These are phyloP conservation scores for Mesocentrotus franciscanus DNA, from an alignment of 53 echinoderm and acorn worm species.

Conservation along the genomic window DNA sequence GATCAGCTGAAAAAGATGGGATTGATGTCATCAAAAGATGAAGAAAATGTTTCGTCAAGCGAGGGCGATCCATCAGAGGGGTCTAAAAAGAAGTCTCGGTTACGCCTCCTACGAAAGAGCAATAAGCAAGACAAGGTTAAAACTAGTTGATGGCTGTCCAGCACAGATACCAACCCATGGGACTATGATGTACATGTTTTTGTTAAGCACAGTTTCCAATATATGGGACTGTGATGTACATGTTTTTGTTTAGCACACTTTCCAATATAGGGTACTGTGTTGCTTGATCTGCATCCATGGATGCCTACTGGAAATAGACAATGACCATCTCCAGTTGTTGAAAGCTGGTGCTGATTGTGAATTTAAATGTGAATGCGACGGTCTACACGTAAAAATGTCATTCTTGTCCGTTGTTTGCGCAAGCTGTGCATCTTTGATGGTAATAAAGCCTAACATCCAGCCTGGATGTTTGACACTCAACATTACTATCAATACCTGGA, in stretches of 20 bases:
- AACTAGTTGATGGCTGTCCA: conserved; percentile 49
- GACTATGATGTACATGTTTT: neutral
- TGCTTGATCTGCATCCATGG: neutral
- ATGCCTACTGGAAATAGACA: neutral
- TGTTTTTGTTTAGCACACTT: neutral
- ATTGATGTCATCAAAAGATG: conserved; percentile 34
- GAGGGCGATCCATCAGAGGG: conserved; percentile 20
- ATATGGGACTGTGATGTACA: neutral
- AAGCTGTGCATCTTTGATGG: too few species aligned
- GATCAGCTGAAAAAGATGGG: conserved; percentile 61
- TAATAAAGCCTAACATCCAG: neutral
- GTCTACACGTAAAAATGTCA: neutral
- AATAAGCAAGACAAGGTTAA: conserved; percentile 64
- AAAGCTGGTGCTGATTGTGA: neutral
- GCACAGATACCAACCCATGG: neutral
- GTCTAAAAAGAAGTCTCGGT: conserved; percentile 49
- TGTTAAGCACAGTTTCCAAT: neutral
- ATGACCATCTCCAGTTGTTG: neutral
- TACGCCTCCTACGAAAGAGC: conserved; percentile 48
- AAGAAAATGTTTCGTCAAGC: conserved; percentile 32
- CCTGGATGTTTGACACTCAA: neutral
- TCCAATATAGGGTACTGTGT: neutral
- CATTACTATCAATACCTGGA: neutral
- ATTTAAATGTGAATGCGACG: neutral
- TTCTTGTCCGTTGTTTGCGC: neutral